phyloP scores from a whole-genome alignment of 2,797 vertebrate genomes.

The Sebastes reedi region DNA sequence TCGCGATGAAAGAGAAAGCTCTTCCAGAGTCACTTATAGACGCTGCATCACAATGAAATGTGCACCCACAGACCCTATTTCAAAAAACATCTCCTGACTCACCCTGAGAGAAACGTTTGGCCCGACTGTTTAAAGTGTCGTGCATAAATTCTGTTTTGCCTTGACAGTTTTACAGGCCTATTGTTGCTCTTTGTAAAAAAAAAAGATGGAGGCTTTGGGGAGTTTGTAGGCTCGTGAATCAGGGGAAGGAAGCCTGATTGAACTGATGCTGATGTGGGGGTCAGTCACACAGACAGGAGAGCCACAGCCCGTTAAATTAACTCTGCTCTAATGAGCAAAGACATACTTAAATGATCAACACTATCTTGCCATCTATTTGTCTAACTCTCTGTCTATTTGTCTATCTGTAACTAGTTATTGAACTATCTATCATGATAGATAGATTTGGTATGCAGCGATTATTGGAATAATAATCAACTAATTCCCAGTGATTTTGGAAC shows the following conservation, averaged over 20 bases:
- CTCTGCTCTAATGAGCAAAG: slow-evolving; percentile 19
- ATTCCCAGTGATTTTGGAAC: too few relatives aligned
- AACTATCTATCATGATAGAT: too few relatives aligned
- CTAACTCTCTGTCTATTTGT: neutral
- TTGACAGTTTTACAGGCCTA: slow-evolving; percentile 82
- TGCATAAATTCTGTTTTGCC: slow-evolving; percentile 73
- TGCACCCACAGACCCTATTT: neutral
- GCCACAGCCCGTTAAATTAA: slow-evolving; percentile 30
- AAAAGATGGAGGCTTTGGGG: slow-evolving; percentile 49
- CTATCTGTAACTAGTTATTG: neutral
- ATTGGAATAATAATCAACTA: too few relatives aligned
- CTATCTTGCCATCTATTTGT: neutral
- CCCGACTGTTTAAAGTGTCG: slow-evolving; percentile 55
- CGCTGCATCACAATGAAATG: slow-evolving; percentile 26
- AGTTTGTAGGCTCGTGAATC: slow-evolving; percentile 69
- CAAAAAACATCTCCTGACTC: slow-evolving; percentile 22
- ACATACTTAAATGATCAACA: neutral
- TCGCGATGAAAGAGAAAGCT: slow-evolving; percentile 2
- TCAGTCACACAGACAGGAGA: slow-evolving; percentile 36
- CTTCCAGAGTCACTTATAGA: neutral
- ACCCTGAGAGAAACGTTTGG: slow-evolving; percentile 42
- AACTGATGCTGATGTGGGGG: slow-evolving; percentile 55
- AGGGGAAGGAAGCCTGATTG: slow-evolving; percentile 63
- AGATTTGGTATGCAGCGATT: too few relatives aligned
- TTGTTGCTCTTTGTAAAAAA: slow-evolving; percentile 75